phyloP scores from a whole-genome alignment of 2,888 invertebrate species.

The Calameuta idolon region DNA sequence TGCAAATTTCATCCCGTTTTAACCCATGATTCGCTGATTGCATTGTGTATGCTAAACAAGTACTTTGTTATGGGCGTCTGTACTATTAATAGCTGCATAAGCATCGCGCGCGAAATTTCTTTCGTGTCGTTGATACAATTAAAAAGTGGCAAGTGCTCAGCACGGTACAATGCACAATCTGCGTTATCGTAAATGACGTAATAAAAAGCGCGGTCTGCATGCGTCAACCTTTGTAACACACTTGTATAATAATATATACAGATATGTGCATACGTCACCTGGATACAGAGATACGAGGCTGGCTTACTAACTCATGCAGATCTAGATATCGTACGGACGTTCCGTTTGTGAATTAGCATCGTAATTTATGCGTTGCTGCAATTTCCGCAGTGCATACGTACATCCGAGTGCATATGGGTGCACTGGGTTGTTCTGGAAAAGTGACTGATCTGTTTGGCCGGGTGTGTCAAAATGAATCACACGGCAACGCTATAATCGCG shows the following conservation, averaged over 20 bases:
- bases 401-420: neutral
- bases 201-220: neutral
- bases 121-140: neutral
- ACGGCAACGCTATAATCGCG: neutral
- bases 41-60: neutral
- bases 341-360: conserved; percentile 33
- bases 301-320: conserved; percentile 3
- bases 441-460: neutral
- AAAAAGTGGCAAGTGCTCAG: neutral
- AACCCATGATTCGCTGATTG: neutral
- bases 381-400: conserved; percentile 41
- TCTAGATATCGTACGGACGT: conserved; percentile 1
- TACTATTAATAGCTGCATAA: neutral
- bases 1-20: neutral
- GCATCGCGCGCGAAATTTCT: neutral
- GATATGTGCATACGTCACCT: conserved; percentile 10
- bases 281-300: neutral
- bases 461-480: neutral
- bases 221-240: conserved; percentile 11
- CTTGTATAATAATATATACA: neutral
- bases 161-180: neutral
- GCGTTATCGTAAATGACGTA: neutral
- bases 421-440: neutral
- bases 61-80: neutral
- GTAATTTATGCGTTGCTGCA: conserved; percentile 38